Base-by-base conservation (phyloP, 2,888 invertebrate genomes). In the Cacoxenus indagator region DNA sequence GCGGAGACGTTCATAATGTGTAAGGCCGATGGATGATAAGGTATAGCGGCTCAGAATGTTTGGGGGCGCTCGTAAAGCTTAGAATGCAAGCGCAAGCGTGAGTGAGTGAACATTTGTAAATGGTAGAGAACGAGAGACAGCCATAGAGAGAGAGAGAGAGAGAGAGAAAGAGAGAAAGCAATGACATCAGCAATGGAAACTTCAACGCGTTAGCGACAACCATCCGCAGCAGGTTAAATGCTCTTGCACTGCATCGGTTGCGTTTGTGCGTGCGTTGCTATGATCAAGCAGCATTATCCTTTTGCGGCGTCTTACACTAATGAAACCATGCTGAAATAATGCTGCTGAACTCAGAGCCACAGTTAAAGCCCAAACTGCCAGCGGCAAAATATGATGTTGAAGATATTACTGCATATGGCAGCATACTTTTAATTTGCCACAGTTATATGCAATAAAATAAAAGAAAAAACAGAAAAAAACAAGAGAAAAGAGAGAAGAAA, bases 351-450 rank as follows among this genome's bases (percentile, higher is more conserved):
- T 37, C 0, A 2, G 2, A 4, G 37, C 37, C n/a, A n/a, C n/a
- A n/a, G n/a, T n/a, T n/a, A 51, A 4, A 51, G 22, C 22, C 19
- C 19, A 17, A 17, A n/a, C 48, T 8, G 45, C 6, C n/a, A 62
- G 29, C 43, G 14, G 19, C 27, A 24, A 62, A 4, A 45, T n/a
- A n/a, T n/a, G n/a, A 57, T 31, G 59, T 19, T n/a, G 17, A 6
- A 6, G 5, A 1, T 51, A 14, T 22, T 51, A 31, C 59, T 45
- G 70, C 78, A 78, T 75, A 80, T 78, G 78, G 70, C 71, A 70
- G 65, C 70, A 78, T 78, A 31, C 22, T 31, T 59, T 37, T 59
- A 19, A 11, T 37, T 59, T 59, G 1, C 19, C 19, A 17, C 51
- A 51, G 22, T 51, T 59, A 31, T 26, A n/a, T n/a, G 17, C 29